Evolutionary conservation across 2,113 vertebrate species (phyloP).

Genomic region (Ictalurus furcatus): DNA sequence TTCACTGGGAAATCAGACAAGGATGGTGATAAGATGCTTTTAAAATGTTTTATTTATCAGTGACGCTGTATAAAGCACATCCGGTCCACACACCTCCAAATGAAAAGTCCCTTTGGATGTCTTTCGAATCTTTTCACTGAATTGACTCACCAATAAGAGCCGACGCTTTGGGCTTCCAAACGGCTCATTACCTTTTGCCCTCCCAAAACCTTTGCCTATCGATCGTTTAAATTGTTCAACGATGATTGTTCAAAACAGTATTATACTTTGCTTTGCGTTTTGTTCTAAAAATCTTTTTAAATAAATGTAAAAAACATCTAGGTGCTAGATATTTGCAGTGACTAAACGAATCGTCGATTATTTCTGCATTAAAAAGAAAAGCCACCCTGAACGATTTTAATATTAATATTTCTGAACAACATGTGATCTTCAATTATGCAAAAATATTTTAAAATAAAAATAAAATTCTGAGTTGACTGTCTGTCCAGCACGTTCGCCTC

Average conservation of each 20-base stretch:
- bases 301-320: background rate
- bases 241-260: background rate
- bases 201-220: background rate
- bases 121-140: background rate
- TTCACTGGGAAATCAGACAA: background rate
- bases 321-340: background rate
- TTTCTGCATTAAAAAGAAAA: background rate
- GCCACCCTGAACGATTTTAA: background rate
- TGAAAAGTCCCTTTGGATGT: slow-evolving; percentile 12
- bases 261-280: background rate
- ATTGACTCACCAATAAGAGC: background rate
- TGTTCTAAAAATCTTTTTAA: background rate
- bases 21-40: background rate
- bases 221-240: background rate
- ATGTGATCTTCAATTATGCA: background rate
- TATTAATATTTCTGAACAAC: background rate
- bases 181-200: background rate
- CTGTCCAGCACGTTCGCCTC: too few species aligned
- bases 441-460: background rate
- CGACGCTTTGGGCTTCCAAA: background rate
- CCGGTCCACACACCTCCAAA: background rate
- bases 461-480: background rate
- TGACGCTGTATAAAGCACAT: background rate
- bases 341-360: background rate
- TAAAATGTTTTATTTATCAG: background rate